Conservation (phyloP, 2,113 vertebrate genomes). For the Platanista minor region DNA sequence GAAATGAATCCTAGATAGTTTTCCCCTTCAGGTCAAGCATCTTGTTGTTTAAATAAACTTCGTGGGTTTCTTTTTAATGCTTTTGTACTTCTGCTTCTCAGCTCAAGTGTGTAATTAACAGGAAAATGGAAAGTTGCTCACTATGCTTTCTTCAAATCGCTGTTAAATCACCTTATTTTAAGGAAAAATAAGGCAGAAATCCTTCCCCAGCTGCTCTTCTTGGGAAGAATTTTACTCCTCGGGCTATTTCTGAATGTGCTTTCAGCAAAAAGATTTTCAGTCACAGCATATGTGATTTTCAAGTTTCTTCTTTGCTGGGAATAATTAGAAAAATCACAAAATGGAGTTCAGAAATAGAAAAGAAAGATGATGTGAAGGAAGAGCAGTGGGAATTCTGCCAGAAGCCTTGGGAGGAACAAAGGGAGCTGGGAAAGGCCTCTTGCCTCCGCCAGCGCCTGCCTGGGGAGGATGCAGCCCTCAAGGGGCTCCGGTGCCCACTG, state of each 20-base stretch:
- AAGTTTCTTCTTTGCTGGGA: constrained; percentile 27
- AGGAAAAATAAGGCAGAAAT: constrained; percentile 1
- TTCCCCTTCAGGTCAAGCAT: not conserved
- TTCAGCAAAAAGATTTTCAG: not conserved
- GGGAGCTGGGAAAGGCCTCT: not conserved
- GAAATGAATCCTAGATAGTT: not conserved
- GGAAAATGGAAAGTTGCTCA: not conserved
- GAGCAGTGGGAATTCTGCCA: not conserved
- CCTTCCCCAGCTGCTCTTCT: not conserved
- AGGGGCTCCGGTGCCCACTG: not conserved
- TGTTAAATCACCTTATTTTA: constrained; percentile 21
- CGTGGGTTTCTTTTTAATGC: not conserved
- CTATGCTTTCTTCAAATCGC: not conserved
- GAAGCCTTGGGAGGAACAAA: not conserved
- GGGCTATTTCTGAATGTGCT: not conserved
- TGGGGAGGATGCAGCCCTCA: not conserved
- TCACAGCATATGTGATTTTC: constrained; percentile 2
- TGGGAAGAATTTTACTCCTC: not conserved
- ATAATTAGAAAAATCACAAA: constrained; percentile 15
- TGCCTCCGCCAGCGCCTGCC: fast-evolving
- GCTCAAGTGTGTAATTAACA: not conserved
- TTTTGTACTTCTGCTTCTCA: constrained; percentile 14
- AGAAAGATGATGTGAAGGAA: not conserved
- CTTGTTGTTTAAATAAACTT: not conserved
- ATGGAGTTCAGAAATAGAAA: constrained; percentile 48